Percentiles rank a stretch among this genome's conserved stretches.
Conservation (phyloP, 2,113 vertebrate genomes). For the Tricholaema leucomelas region DNA sequence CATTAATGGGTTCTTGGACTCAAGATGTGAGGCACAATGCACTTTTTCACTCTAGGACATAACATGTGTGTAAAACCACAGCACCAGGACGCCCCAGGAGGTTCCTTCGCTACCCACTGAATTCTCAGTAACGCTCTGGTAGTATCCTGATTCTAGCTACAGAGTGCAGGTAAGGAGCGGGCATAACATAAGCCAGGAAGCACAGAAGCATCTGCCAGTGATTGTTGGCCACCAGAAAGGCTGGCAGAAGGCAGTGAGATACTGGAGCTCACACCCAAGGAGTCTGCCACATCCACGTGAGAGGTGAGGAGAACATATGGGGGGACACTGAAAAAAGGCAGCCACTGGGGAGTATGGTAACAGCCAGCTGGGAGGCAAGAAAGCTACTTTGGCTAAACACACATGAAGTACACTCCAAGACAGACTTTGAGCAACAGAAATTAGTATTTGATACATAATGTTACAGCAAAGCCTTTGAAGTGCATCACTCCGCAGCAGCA, state of each 20-base stretch:
- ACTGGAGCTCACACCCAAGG: not conserved
- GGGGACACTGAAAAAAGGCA: not conserved
- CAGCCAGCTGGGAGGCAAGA: not conserved
- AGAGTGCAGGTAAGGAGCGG: fast-evolving
- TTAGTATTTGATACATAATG: not conserved
- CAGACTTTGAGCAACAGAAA: not conserved
- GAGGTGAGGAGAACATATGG: not conserved
- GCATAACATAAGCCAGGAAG: not conserved
- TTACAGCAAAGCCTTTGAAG: not conserved
- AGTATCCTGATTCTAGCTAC: not conserved
- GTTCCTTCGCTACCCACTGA: not conserved
- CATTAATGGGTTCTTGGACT: fast-evolving
- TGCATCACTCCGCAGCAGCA: not conserved
- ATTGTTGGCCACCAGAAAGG: not conserved
- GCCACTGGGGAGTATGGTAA: not conserved
- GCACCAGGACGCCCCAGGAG: not conserved
- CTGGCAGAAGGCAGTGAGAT: fast-evolving
- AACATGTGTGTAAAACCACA: not conserved
- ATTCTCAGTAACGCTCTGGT: not conserved
- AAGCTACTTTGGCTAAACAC: not conserved
- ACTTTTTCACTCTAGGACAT: not conserved
- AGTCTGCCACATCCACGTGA: not conserved
- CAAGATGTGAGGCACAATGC: not conserved
- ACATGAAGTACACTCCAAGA: not conserved
- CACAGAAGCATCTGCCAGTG: not conserved